A percentile compares a stretch with the other conserved stretches of the same genome.
phyloP scores from a whole-genome alignment of 2,797 vertebrate species.

The Dermochelys coriacea region DNA sequence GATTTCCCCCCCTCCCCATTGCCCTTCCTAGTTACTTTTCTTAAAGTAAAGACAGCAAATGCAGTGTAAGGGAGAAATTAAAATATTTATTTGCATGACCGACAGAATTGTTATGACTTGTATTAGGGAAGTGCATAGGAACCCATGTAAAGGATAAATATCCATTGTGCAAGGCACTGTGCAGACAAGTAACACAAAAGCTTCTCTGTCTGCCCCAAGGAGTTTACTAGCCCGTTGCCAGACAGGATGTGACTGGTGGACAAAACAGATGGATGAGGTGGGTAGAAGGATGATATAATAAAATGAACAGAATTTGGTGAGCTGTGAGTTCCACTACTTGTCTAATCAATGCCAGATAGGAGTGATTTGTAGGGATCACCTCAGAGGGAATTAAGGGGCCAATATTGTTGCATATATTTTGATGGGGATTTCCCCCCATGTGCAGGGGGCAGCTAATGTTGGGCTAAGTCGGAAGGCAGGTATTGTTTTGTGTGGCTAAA shows the following conservation, averaged over 20 bases:
- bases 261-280: neutral
- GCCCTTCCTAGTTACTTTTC: neutral
- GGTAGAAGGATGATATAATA: neutral
- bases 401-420: neutral
- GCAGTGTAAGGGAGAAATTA: neutral
- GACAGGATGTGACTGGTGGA: neutral
- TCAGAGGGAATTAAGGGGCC: neutral
- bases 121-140: neutral
- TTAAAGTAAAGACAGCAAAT: neutral
- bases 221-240: neutral
- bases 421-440: neutral
- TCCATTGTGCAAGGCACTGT: neutral
- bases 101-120: neutral
- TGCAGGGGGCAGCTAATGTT: neutral
- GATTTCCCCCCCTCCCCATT: neutral
- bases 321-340: neutral
- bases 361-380: neutral
- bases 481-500: conserved; percentile 16
- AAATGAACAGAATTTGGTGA: neutral
- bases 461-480: neutral
- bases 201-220: neutral
- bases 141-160: neutral
- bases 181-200: neutral
- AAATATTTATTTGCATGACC: neutral
- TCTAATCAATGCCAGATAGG: neutral